Conservation (phyloP, 2,888 invertebrate species). For the Ctena decussata region DNA sequence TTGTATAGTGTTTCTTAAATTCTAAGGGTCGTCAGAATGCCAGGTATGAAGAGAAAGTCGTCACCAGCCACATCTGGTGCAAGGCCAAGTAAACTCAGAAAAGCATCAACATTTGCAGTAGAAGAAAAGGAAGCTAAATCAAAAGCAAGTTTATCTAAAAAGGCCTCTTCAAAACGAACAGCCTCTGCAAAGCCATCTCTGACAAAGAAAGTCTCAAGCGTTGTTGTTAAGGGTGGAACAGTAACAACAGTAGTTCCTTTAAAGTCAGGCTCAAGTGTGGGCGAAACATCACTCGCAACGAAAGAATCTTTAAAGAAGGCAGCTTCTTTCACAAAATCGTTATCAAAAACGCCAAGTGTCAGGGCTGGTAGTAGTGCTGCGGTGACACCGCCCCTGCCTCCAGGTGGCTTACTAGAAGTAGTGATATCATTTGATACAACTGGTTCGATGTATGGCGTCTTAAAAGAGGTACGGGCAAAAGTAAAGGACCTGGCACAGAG, state of each 20-base stretch:
- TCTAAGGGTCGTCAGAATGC: no score
- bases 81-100: slow-evolving; percentile 65
- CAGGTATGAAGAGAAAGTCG: slow-evolving; percentile 70
- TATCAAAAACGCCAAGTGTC: slow-evolving; percentile 23
- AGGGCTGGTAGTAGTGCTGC: background rate
- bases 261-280: slow-evolving; percentile 56
- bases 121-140: slow-evolving; percentile 27
- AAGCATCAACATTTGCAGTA: slow-evolving; percentile 54
- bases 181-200: background rate
- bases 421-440: slow-evolving; percentile 83
- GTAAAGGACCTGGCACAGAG: slow-evolving; percentile 75
- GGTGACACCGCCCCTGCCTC: slow-evolving; percentile 31
- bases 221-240: slow-evolving; percentile 44
- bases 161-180: slow-evolving; percentile 7
- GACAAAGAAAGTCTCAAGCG: slow-evolving; percentile 40
- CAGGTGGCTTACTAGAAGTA: slow-evolving; percentile 76
- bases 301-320: background rate
- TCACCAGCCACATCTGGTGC: slow-evolving; percentile 65
- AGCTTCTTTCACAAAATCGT: slow-evolving; percentile 13
- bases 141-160: background rate
- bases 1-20: no score
- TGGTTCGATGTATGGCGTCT: slow-evolving; percentile 79
- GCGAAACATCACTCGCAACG: slow-evolving; percentile 45
- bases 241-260: slow-evolving; percentile 45
- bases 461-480: slow-evolving; percentile 73